Percentiles rank a stretch among this genome's conserved stretches.
Conservation (phyloP, 2,113 vertebrate genomes). For the Lontra canadensis region DNA sequence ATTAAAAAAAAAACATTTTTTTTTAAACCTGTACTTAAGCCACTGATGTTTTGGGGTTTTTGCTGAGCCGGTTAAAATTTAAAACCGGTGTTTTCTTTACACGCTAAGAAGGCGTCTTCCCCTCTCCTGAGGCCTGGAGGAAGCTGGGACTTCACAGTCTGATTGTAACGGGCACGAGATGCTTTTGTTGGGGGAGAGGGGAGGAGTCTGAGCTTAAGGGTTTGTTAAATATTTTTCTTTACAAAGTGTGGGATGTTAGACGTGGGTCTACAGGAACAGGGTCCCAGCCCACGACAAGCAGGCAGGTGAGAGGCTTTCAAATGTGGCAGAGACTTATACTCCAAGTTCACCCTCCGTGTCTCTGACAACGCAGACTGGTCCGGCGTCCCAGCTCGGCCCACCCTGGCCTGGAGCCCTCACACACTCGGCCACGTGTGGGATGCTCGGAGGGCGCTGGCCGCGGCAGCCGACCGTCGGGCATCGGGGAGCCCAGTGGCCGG, state of each 20-base stretch:
- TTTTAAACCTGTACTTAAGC: too few relatives aligned
- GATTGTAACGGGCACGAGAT: rapidly evolving
- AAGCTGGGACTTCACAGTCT: background rate
- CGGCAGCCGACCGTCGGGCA: rapidly evolving
- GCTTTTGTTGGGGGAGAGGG: too few relatives aligned
- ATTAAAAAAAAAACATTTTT: background rate
- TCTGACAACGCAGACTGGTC: too few relatives aligned
- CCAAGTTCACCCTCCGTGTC: rapidly evolving
- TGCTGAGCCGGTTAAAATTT: background rate
- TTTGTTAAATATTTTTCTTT: background rate
- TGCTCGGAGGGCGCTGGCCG: rapidly evolving
- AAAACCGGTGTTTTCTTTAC: background rate
- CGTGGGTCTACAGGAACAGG: background rate
- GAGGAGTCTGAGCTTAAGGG: background rate
- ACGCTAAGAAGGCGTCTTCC: rapidly evolving
- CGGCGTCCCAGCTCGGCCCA: rapidly evolving
- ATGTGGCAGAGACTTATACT: rapidly evolving
- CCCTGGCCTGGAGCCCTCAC: too few relatives aligned
- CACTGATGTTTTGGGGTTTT: background rate
- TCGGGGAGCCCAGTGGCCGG: rapidly evolving
- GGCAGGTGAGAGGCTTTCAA: rapidly evolving
- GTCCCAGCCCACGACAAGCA: background rate
- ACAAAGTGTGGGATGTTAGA: background rate
- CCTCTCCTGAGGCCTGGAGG: rapidly evolving
- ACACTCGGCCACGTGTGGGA: rapidly evolving